Conservation (phyloP, 2,113 vertebrate species). For the Coptodon rendalli region DNA sequence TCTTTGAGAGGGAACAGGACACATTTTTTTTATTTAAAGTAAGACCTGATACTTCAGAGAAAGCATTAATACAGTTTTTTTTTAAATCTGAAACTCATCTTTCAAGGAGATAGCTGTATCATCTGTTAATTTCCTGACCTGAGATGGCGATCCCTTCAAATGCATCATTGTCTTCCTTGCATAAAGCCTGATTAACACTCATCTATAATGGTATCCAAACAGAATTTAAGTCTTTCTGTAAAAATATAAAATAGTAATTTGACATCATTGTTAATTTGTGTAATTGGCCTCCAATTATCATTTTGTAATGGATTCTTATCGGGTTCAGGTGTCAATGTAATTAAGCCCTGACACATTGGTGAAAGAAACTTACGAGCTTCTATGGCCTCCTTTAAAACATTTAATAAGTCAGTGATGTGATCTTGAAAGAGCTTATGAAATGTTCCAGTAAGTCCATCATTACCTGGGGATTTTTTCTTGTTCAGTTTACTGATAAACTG, state of each 20-base stretch:
- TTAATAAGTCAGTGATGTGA: background rate
- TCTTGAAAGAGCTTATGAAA: background rate
- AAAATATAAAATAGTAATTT: background rate
- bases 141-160: background rate
- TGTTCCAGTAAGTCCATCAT: background rate
- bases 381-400: background rate
- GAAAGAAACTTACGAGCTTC: background rate
- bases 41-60: background rate
- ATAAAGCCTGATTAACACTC: background rate
- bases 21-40: background rate
- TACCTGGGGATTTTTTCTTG: background rate
- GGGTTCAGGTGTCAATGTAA: background rate
- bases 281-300: background rate
- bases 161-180: background rate
- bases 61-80: background rate
- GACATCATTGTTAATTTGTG: background rate
- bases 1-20: background rate
- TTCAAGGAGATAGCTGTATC: accelerated
- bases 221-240: background rate
- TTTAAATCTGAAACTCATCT: background rate
- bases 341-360: accelerated
- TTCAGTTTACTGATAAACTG: background rate
- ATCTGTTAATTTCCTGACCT: background rate
- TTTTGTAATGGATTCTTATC: background rate
- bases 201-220: background rate